Evolutionary conservation across 1,140 invertebrate genomes (phyloP), one percentile per base, ranked within the genome.

Genomic region (Chelonus insularis): DNA sequence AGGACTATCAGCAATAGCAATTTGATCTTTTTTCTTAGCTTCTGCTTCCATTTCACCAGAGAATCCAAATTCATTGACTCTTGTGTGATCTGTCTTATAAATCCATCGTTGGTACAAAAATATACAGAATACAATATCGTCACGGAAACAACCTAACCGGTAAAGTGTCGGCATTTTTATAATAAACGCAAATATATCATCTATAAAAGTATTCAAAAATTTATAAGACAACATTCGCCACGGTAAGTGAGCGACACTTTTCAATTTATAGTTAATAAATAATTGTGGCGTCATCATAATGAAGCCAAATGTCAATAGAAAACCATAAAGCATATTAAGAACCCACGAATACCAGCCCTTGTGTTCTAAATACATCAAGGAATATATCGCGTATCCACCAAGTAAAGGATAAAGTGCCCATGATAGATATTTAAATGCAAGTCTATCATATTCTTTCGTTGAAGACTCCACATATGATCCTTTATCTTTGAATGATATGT

Each of bases 161-260:
- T 99, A 99, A 85, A 99, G 91, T 0, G 94, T 98, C 34, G 97
- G 97, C 97, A 99, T 99, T 83, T 97, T 97, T 64, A 99, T 99
- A 57, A 99, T 95, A 86, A 99, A 99, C 59, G 97, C 97, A 85
- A 99, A 99, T 67, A 99, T 96, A 81, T 99, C 97, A 83, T 99
- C 97, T 72, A 99, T 99, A 75, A 99, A 99, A 1, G 97, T 99
- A 78, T 99, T 99, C n/a, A 99, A 86, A 76, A 97, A 98, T 85
- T 99, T 99, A 75, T 99, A 99, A 9, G 96, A 97, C 86, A 99
- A 89, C 97, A 99, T 99, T 56, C 97, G 85, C 97, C 97, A 99
- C 2, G 97, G 97, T 62, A 99, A 83, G 84, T 99, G 97, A 7
- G 97, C 97, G 0, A 99, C 97, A 14, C 96, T 99, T 77, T 99